Base-by-base conservation (phyloP, 2,113 vertebrate genomes). In the Colius striatus region DNA sequence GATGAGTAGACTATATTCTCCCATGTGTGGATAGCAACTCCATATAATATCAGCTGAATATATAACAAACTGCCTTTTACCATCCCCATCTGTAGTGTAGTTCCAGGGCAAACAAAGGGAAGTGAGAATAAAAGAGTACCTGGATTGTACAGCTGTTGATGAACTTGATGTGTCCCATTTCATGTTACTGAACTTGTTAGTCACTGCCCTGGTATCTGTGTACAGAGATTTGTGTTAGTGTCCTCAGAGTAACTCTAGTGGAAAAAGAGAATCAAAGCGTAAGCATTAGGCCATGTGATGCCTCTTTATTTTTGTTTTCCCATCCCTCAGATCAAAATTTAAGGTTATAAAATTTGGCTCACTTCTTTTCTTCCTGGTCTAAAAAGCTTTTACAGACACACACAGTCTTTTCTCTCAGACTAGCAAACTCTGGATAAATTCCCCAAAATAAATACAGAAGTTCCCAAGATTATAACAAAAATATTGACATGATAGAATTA, bases 331-430 rank as follows among this genome's bases (percentile, higher is more conserved):
- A 94, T 78, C 48, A 95, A 86, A 96, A 94, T 67, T 58, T 73
- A 50, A 87, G 82, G 51, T 57, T 90, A 76, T 41, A 95, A 80
- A 83, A 90, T 90, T 79, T 95, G 94, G 88, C 93, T 90, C 90
- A 91, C 21, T 96, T 95, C 78, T 94, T 83, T 95, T 85, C 67
- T 86, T 32, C 26, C 51, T 93, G 91, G 91, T 75, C 85, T 86
- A 92, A 96, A 87, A 89, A 90, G 38, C 63, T 73, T 91, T 91
- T 94, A 71, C 32, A 60, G 74, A 43, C 32, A 85, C 19, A 88
- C 55, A 88, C 63, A 57, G 43, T 67, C 58, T 87, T 94, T 95
- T 94, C 55, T 90, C 47, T 34, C 78, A 80, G 90, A 90, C 61
- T 80, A 73, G 77, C 68, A 77, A 84, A 79, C 57, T 89, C 80